phyloP scores from a whole-genome alignment of 2,888 invertebrate genomes.

The Fragum sueziense region DNA sequence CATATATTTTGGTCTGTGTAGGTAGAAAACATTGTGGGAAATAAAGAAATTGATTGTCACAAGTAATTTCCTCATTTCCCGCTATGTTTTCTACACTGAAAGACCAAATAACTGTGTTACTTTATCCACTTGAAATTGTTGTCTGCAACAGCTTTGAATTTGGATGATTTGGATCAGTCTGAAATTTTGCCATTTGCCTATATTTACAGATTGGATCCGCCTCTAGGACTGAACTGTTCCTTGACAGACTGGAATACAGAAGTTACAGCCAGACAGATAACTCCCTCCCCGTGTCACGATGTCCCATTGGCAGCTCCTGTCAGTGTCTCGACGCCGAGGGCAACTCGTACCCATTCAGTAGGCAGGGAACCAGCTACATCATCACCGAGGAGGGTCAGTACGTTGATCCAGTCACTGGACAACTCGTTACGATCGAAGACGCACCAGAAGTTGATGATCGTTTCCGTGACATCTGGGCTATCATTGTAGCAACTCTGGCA shows the following conservation, averaged over 20 bases:
- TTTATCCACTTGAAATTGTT: too few relatives aligned
- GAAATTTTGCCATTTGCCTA: not conserved
- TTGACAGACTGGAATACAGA: slow-evolving; percentile 62
- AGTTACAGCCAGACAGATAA: slow-evolving; percentile 65
- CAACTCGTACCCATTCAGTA: slow-evolving; percentile 39
- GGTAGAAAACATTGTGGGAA: too few relatives aligned
- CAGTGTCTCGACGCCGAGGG: slow-evolving; percentile 61
- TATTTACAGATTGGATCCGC: slow-evolving; percentile 73
- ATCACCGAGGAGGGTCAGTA: slow-evolving; percentile 71
- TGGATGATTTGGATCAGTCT: too few relatives aligned
- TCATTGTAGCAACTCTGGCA: slow-evolving; percentile 79
- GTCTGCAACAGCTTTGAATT: too few relatives aligned
- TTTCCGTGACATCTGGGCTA: slow-evolving; percentile 81
- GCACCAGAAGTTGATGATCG: slow-evolving; percentile 62
- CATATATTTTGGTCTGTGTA: too few relatives aligned
- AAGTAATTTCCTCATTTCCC: too few relatives aligned
- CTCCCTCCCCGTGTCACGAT: slow-evolving; percentile 67
- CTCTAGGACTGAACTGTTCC: slow-evolving; percentile 55
- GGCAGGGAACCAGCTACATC: slow-evolving; percentile 57
- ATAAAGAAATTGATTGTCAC: too few relatives aligned
- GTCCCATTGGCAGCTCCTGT: slow-evolving; percentile 70
- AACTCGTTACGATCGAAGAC: slow-evolving; percentile 63
- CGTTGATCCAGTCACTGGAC: slow-evolving; percentile 69
- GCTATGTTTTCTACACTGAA: too few relatives aligned
- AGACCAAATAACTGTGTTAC: too few relatives aligned